Base-by-base conservation (phyloP, 2,113 vertebrate genomes). In the Gambusia affinis region DNA sequence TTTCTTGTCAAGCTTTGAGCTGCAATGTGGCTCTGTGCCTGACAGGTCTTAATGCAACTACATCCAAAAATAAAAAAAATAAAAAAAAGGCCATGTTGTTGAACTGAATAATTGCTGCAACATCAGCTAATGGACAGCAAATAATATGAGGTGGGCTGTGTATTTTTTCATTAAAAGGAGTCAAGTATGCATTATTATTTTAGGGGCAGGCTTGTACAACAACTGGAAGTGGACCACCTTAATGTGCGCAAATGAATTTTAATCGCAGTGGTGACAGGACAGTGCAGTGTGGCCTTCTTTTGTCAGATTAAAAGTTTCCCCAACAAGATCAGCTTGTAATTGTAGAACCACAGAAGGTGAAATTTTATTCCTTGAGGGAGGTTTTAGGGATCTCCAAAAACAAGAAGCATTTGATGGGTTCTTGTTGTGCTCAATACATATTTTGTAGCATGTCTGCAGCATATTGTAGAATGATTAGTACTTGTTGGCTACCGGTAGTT, bases 111-210 rank as follows among this genome's bases (percentile, higher is more conserved):
- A 80, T 74, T 71, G 65, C 72, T 69, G 78, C 72, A 75, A 75
- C 76, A 83, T 73, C 63, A 82, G 61, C 87, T 85, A 87, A 84
- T 85, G 77, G 77, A 76, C 15, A 67, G 64, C 67, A 69, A 78
- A 81, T 79, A 78, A 75, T 67, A 79, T 44, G 63, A 44, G 51
- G 64, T 60, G 31, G 30, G n/a, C 51, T 76, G 61, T 78, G 27
- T 44, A 28, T 72, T 82, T 37, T 78, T 64, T 47, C 70, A 11
- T 54, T 63, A 81, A 90, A 87, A 88, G 67, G 74, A 80, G 76
- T 79, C 76, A 83, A 86, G 84, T 78, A 61, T 39, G 22, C 76
- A 71, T 78, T 22, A 76, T 78, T 54, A 47, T 81, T 80, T 72
- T 57, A 17, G 10, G 7, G 76, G 79, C 19, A 57, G 10, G 24